phyloP scores from a whole-genome alignment of 2,113 vertebrate genomes.

The Ifrita kowaldi region DNA sequence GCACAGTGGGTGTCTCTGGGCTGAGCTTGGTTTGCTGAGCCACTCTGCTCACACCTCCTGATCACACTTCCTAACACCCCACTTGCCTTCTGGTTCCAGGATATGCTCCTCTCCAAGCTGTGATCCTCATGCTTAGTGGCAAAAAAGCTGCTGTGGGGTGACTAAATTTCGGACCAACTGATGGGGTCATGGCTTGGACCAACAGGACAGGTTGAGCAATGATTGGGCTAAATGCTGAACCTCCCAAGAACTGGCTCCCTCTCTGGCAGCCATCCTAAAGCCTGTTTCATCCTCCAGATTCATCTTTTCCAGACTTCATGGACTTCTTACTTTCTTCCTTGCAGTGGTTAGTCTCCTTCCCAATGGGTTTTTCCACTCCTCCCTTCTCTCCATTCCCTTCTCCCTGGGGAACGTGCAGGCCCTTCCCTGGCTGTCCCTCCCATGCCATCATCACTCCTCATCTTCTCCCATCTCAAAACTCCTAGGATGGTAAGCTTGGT shows the following conservation, averaged over 20 bases:
- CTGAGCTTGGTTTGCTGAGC: not conserved
- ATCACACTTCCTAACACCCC: rapidly evolving
- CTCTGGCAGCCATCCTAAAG: not conserved
- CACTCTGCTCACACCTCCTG: not conserved
- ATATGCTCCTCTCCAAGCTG: not conserved
- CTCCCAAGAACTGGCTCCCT: not conserved
- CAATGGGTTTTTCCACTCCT: not conserved
- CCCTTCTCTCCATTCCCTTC: not conserved
- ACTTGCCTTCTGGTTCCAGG: not conserved
- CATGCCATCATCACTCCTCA: not conserved
- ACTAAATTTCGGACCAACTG: not conserved
- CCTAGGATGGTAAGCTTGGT: not conserved
- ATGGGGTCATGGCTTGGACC: not conserved
- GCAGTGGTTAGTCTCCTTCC: not conserved
- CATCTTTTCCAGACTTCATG: not conserved
- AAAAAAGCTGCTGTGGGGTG: not conserved
- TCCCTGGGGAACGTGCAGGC: rapidly evolving
- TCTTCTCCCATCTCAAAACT: not conserved
- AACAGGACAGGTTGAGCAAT: not conserved
- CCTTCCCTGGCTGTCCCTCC: not conserved
- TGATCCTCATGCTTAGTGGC: not conserved
- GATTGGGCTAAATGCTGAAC: not conserved
- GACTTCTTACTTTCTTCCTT: not conserved
- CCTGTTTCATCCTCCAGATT: not conserved
- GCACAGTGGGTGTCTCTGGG: rapidly evolving